A percentile compares a stretch with the other conserved stretches of the same genome.
These are phyloP conservation scores for Fragum sueziense DNA, from an alignment of 2,888 invertebrate species.

Conservation along the genomic window DNA sequence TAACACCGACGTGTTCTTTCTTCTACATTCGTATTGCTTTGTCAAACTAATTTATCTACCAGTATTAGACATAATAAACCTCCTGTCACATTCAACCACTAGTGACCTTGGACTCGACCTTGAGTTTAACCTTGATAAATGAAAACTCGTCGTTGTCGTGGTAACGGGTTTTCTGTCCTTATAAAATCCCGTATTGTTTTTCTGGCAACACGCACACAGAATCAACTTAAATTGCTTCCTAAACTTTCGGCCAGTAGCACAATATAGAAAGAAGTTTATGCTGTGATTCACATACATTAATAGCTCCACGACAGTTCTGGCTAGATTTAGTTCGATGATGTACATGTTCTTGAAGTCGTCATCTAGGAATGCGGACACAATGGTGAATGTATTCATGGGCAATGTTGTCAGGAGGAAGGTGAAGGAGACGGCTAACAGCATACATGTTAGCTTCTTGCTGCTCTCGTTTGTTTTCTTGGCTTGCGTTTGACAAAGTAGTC, in stretches of 20 bases:
- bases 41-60: neutral
- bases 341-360: conserved; percentile 40
- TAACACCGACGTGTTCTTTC: neutral
- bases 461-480: conserved; percentile 60
- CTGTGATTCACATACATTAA: conserved; percentile 80
- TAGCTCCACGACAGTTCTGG: conserved; percentile 74
- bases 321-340: conserved; percentile 64
- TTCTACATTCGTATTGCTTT: neutral
- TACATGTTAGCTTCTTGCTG: conserved; percentile 75
- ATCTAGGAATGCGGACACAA: conserved; percentile 61
- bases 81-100: conserved; percentile 45
- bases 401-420: conserved; percentile 79
- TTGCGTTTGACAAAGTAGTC: conserved; percentile 23
- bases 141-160: conserved; percentile 29
- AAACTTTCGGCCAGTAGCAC: conserved; percentile 74
- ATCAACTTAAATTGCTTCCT: conserved; percentile 62
- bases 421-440: conserved; percentile 80
- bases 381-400: conserved; percentile 76
- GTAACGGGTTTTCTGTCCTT: neutral
- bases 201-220: conserved; percentile 56
- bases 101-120: conserved; percentile 36
- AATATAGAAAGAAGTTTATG: conserved; percentile 77
- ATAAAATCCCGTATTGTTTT: conserved; percentile 22
- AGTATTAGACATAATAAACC: conserved; percentile 22
- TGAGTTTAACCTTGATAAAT: conserved; percentile 43